Base-by-base conservation (phyloP, 2,888 invertebrate species). In the Sicus ferrugineus region DNA sequence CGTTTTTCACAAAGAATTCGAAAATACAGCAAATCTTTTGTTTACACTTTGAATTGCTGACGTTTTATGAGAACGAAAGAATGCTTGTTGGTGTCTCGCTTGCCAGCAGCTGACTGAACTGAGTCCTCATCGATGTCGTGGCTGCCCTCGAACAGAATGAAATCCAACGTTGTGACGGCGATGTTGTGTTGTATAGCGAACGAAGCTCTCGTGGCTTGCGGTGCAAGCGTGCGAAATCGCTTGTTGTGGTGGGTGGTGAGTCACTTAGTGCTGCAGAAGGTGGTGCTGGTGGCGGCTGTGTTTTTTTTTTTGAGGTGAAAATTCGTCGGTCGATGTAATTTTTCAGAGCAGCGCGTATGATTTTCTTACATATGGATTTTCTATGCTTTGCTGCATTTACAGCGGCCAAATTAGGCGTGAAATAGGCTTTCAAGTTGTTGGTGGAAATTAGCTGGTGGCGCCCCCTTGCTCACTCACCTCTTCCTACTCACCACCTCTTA, bases 41-140 rank as follows among this genome's bases (percentile, higher is more conserved):
- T 38, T 38, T 26, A 56, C 14, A 42, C 42, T 42, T 42, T 4
- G 1, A 54, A 21, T 28, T 56, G 23, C 9, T 54, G 7, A 9
- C 14, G 6, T 54, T 2, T 54, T 23, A 2, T 14, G 1, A 23
- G 4, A 11, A 9, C 9, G 9, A 23, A 21, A 54, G 2, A 26
- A 19, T 30, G 46, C 56, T 66, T 66, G 66, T 31, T 54, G n/a
- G 28, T 58, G 21, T 5, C 19, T 54, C 9, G 56, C 58, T 48
- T 42, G 58, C 42, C 21, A 58, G 67, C 67, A 46, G 46, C 31
- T 26, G 59, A 58, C 58, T 59, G 59, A 59, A 38, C 34, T n/a
- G 30, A 31, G 34, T 52, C 19, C 11, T 52, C 21, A 52, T 52
- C 50, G 59, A 31, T n/a, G 31, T 31, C 34, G 59, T 59, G n/a